Base-by-base conservation (phyloP, 2,888 invertebrate genomes). In the Nesidiocoris tenuis region DNA sequence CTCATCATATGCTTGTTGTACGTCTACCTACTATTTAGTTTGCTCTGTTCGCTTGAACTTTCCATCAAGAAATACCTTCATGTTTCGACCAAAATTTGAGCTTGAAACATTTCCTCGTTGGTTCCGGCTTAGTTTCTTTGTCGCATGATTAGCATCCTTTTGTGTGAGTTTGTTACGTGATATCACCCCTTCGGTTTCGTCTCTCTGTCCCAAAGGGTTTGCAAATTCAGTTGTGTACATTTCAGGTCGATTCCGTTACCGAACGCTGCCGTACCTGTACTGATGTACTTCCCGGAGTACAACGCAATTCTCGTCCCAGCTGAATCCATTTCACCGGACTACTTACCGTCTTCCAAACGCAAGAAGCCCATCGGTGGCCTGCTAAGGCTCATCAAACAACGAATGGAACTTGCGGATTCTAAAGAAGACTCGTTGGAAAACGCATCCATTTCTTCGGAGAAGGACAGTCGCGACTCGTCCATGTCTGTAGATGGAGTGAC, bases 251-350 rank as follows among this genome's bases (percentile, higher is more conserved):
- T 75, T 59, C 74, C 65, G 57, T 59, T 75, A 59, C 74, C 74
- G 18, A 75, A 75, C 21, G 66, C 74, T 59, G 74, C 65, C 16
- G 74, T 75, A 1, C 76, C 76, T 80, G 79, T 79, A 57, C 64
- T 79, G 24, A 75, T 80, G 78, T 80, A 79, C 74, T 61, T 79
- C 21, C 80, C 80, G 0, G 78, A 78, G 57, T 79, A 79, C 77
- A 76, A 79, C 63, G 78, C 78, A 5, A 74, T 79, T 61, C 75
- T 79, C 19, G 78, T 79, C 2, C 80, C 80, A 9, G 78, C 76
- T 1, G 78, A 77, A 61, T 72, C 74, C 9, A 75, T 75, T 57
- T 75, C 74, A 18, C 59, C 74, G 23, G 74, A 75, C 25, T 72
- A 72, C 22, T 57, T 75, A 57, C 74, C 74, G 1, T 65, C 74